Conservation (phyloP, 2,113 vertebrate species). For the Xyliphius kryptos region DNA sequence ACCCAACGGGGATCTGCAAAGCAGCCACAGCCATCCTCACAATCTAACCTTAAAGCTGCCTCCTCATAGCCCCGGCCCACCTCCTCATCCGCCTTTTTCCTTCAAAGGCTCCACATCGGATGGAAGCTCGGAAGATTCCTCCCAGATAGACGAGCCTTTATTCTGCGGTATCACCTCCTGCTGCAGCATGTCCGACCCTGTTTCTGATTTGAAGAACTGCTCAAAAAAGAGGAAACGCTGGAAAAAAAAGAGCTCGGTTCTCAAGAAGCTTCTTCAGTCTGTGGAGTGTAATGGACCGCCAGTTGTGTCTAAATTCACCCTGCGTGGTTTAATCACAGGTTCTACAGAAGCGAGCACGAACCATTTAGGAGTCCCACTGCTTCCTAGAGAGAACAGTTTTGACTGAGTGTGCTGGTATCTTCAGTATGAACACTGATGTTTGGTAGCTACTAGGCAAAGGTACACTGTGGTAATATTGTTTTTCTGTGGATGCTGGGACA, state of each 20-base stretch:
- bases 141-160: conserved; percentile 90
- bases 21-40: conserved; percentile 65
- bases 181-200: conserved; percentile 77
- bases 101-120: conserved; percentile 82
- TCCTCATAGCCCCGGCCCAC: conserved; percentile 58
- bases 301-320: conserved; percentile 68
- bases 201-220: conserved; percentile 72
- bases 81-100: conserved; percentile 58
- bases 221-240: conserved; percentile 76
- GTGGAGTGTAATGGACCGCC: conserved; percentile 47
- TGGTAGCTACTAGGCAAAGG: too few relatives aligned
- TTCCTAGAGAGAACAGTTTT: conserved; percentile 60
- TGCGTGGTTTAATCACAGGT: conserved; percentile 80
- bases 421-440: too few relatives aligned
- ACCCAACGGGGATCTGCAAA: conserved; percentile 71
- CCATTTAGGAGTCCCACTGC: conserved; percentile 68
- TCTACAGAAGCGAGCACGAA: conserved; percentile 76
- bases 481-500: too few relatives aligned
- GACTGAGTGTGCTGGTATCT: conserved; percentile 7
- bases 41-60: conserved; percentile 62
- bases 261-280: conserved; percentile 77
- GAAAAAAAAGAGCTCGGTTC: conserved; percentile 66
- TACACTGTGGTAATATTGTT: too few relatives aligned
- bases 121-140: conserved; percentile 86
- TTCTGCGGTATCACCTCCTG: conserved; percentile 90